Percentiles rank a stretch among this genome's conserved stretches.
phyloP scores from a whole-genome alignment of 2,888 invertebrate species.

The Oegoconia quadripuncta region DNA sequence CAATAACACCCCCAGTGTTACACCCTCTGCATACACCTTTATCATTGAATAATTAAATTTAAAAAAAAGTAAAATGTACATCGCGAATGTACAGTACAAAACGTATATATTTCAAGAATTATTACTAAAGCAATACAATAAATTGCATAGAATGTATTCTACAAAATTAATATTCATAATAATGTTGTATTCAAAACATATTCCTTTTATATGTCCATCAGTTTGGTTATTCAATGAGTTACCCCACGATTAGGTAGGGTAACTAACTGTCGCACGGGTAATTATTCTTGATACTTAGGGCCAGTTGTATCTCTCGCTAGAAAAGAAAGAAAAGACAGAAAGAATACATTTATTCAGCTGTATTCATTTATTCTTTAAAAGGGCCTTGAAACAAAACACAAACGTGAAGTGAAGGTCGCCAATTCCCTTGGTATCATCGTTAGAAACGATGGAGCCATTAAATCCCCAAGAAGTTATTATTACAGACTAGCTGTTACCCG shows the following conservation, averaged over 20 bases:
- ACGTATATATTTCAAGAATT: slow-evolving; percentile 36
- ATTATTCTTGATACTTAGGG: slow-evolving; percentile 36
- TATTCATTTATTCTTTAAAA: too few relatives aligned
- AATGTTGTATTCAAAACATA: slow-evolving; percentile 56
- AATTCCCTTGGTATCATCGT: too few relatives aligned
- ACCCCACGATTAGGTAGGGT: slow-evolving; percentile 25
- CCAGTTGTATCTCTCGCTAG: too few relatives aligned
- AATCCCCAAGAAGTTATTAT: too few relatives aligned
- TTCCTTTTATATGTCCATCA: slow-evolving; percentile 72
- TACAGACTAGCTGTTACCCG: too few relatives aligned
- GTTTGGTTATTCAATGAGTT: slow-evolving; percentile 4
- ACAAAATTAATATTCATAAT: slow-evolving; percentile 71
- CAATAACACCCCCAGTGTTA: background rate
- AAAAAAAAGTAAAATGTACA: slow-evolving; percentile 39
- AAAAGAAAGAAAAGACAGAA: too few relatives aligned
- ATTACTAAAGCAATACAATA: slow-evolving; percentile 31
- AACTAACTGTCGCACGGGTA: slow-evolving; percentile 15
- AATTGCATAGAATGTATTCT: slow-evolving; percentile 47
- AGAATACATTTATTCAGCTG: too few relatives aligned
- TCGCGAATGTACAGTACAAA: slow-evolving; percentile 22
- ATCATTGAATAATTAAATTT: slow-evolving; percentile 22
- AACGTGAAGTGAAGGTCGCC: too few relatives aligned
- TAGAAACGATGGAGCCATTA: too few relatives aligned
- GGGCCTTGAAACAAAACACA: too few relatives aligned
- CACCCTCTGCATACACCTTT: slow-evolving; percentile 6